phyloP scores from a whole-genome alignment of 2,888 invertebrate genomes.

The Rhamnusium bicolor region DNA sequence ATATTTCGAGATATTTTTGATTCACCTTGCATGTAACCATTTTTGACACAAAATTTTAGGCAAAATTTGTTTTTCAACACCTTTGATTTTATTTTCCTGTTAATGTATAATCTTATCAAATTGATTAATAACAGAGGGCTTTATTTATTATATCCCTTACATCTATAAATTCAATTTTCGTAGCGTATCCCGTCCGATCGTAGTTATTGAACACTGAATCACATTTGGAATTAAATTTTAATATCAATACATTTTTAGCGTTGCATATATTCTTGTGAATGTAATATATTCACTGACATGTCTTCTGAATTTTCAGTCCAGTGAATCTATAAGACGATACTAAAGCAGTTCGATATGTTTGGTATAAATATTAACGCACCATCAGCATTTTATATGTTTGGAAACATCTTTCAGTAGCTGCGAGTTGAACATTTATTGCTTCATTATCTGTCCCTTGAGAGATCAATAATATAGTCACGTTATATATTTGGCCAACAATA shows the following conservation, averaged over 20 bases:
- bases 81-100: no score
- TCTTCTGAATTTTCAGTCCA: constrained; percentile 52
- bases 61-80: no score
- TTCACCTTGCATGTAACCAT: no score
- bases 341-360: constrained; percentile 61
- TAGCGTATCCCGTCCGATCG: no score
- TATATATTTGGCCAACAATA: constrained; percentile 52
- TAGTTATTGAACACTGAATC: constrained; percentile 8
- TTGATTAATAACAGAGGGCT: no score
- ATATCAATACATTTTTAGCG: constrained; percentile 30
- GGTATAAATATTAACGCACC: constrained; percentile 68
- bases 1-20: no score
- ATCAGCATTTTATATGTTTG: constrained; percentile 68
- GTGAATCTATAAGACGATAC: constrained; percentile 52
- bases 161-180: no score
- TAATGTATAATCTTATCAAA: no score
- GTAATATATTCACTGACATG: constrained; percentile 47
- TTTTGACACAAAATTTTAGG: no score
- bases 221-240: constrained; percentile 32
- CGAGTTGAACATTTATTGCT: constrained; percentile 64
- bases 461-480: constrained; percentile 54
- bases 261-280: constrained; percentile 30
- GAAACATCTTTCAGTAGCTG: constrained; percentile 63
- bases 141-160: no score
- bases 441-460: constrained; percentile 50